phyloP scores from a whole-genome alignment of 2,113 vertebrate genomes.

The Nyctereutes procyonoides region DNA sequence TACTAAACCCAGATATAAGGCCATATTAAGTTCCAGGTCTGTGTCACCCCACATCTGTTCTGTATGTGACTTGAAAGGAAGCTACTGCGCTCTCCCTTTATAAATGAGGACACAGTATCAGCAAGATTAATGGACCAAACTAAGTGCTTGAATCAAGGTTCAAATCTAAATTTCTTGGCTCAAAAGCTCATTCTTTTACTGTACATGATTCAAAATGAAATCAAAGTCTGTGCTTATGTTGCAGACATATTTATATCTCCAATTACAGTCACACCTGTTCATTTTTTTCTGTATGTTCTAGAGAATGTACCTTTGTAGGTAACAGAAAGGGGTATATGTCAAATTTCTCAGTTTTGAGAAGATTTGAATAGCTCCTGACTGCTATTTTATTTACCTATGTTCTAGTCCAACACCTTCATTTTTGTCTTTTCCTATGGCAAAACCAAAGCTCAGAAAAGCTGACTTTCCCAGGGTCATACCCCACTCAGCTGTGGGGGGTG shows the following conservation, averaged over 20 bases:
- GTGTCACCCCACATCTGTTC: neutral
- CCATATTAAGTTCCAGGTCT: neutral
- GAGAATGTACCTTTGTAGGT: neutral
- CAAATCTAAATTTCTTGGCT: neutral
- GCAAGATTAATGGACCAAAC: neutral
- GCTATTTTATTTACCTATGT: neutral
- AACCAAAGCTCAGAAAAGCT: neutral
- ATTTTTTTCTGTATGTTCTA: neutral
- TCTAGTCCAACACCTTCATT: neutral
- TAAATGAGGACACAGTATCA: neutral
- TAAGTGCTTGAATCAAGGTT: neutral
- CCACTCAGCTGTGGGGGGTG: neutral
- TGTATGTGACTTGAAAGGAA: neutral
- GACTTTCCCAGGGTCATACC: neutral
- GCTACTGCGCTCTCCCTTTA: neutral
- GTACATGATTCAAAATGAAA: neutral
- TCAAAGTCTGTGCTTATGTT: neutral
- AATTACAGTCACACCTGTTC: neutral
- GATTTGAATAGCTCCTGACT: neutral
- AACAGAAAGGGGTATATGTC: neutral
- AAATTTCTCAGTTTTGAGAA: neutral
- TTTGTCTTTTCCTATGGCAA: neutral
- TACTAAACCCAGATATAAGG: neutral
- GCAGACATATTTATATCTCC: neutral
- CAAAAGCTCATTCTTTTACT: neutral